phyloP scores from a whole-genome alignment of 1,140 invertebrate genomes.

The Orchestia grillus region DNA sequence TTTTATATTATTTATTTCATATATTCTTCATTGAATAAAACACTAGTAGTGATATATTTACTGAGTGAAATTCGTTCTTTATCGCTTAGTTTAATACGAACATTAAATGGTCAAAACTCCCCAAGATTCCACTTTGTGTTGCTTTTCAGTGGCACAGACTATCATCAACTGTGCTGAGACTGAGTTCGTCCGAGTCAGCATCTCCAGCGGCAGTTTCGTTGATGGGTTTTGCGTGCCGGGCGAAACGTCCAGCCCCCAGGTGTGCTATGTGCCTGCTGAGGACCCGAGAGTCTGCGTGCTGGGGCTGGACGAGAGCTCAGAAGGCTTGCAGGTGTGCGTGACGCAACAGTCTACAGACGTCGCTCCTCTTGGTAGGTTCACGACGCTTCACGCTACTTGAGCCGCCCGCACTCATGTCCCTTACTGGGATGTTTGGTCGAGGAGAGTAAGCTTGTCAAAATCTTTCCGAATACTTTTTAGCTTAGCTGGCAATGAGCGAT shows the following conservation, averaged over 20 bases:
- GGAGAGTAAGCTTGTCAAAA: background rate
- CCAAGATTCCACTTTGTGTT: background rate
- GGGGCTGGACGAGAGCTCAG: background rate
- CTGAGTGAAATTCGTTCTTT: background rate
- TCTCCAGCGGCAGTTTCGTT: background rate
- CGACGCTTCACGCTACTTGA: no score
- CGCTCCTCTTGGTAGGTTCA: no score
- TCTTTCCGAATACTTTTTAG: background rate
- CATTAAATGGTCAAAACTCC: background rate
- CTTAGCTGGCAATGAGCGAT: no score
- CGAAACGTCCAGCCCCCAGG: background rate
- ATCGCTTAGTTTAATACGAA: background rate
- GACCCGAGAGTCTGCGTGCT: background rate
- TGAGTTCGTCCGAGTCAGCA: background rate
- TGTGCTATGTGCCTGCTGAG: background rate
- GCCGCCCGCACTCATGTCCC: background rate
- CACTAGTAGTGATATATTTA: no score
- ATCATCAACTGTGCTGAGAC: background rate
- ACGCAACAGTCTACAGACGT: background rate
- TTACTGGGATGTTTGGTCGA: background rate
- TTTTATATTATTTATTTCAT: no score
- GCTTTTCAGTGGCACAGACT: background rate
- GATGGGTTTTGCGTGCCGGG: background rate
- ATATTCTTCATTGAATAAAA: no score
- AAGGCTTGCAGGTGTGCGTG: background rate